Percentiles rank a stretch among this genome's conserved stretches.
These are phyloP conservation scores for Parasteatoda lunata DNA, from an alignment of 2,888 invertebrate genomes.

Conservation along the genomic window DNA sequence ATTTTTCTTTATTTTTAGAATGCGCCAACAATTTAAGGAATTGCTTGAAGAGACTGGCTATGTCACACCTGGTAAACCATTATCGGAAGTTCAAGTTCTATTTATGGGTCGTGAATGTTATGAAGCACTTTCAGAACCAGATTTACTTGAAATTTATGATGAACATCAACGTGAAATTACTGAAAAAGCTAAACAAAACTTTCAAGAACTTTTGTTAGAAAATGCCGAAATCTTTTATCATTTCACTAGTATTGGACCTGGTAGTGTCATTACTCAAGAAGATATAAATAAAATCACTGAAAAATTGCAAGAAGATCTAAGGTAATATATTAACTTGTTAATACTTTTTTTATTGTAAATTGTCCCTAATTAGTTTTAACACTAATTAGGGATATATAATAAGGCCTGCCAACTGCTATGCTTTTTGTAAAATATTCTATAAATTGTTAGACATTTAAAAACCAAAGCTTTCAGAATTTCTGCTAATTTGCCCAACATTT, in stretches of 20 bases:
- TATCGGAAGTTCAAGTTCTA: slow-evolving; percentile 87
- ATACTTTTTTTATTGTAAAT: too few species aligned
- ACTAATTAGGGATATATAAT: too few species aligned
- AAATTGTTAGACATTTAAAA: too few species aligned
- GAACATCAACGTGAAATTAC: slow-evolving; percentile 93
- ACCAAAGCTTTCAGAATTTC: too few species aligned
- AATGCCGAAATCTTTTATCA: slow-evolving; percentile 95
- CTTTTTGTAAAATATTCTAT: too few species aligned
- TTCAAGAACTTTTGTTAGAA: slow-evolving; percentile 92
- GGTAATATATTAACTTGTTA: slow-evolving; percentile 76
- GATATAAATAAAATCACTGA: slow-evolving; percentile 95
- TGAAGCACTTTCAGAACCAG: slow-evolving; percentile 90
- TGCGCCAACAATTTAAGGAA: slow-evolving; percentile 95
- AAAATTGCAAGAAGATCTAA: slow-evolving; percentile 91
- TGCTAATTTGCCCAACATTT: too few species aligned
- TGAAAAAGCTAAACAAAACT: slow-evolving; percentile 90
- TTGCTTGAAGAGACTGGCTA: slow-evolving; percentile 94
- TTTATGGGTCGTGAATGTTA: slow-evolving; percentile 96
- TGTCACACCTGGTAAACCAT: slow-evolving; percentile 94
- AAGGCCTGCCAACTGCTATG: too few species aligned
- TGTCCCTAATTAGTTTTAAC: too few species aligned
- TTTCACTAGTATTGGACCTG: slow-evolving; percentile 89
- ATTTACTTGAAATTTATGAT: slow-evolving; percentile 93
- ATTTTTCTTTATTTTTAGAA: slow-evolving; percentile 77
- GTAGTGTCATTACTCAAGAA: slow-evolving; percentile 92